Evolutionary conservation across 2,113 vertebrate genomes (phyloP).

Genomic region (Planiliza haematocheilus): DNA sequence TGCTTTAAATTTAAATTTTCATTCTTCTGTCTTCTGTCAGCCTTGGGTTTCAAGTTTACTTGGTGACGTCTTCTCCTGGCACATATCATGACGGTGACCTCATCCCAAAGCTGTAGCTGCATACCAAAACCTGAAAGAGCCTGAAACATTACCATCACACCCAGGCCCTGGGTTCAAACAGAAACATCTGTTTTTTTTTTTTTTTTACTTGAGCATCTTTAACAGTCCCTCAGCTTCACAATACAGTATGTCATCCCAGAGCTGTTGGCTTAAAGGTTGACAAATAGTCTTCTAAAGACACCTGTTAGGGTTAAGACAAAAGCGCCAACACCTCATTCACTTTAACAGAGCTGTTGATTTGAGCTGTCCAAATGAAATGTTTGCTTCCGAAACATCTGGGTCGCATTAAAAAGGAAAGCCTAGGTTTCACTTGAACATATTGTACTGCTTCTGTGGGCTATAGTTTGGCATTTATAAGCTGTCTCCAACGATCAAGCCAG

Average conservation of each 20-base stretch:
- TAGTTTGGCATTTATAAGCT: slow-evolving; percentile 21
- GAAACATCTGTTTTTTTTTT: slow-evolving; percentile 53
- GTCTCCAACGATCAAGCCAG: slow-evolving; percentile 22
- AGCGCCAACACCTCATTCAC: slow-evolving; percentile 28
- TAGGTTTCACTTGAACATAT: slow-evolving; percentile 29
- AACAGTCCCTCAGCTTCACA: slow-evolving; percentile 7
- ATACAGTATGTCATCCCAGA: background rate
- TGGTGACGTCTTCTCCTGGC: slow-evolving; percentile 41
- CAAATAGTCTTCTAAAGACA: background rate
- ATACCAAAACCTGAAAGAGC: slow-evolving; percentile 30
- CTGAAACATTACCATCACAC: slow-evolving; percentile 19
- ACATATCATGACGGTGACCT: slow-evolving; percentile 47
- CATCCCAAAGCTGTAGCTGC: slow-evolving; percentile 29
- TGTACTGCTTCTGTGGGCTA: background rate
- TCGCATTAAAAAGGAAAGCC: slow-evolving; percentile 4
- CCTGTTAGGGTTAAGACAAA: slow-evolving; percentile 28
- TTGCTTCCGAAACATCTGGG: slow-evolving; percentile 70
- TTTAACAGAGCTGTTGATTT: slow-evolving; percentile 47
- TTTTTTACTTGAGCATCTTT: background rate
- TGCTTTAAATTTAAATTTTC: background rate
- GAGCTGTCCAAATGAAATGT: slow-evolving; percentile 43
- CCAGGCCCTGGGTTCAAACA: slow-evolving; percentile 10
- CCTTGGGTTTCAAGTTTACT: slow-evolving; percentile 19
- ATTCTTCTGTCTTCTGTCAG: slow-evolving; percentile 19
- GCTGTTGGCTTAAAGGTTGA: background rate